Base-by-base conservation (phyloP, 2,888 invertebrate species). In the Noctua janthe region DNA sequence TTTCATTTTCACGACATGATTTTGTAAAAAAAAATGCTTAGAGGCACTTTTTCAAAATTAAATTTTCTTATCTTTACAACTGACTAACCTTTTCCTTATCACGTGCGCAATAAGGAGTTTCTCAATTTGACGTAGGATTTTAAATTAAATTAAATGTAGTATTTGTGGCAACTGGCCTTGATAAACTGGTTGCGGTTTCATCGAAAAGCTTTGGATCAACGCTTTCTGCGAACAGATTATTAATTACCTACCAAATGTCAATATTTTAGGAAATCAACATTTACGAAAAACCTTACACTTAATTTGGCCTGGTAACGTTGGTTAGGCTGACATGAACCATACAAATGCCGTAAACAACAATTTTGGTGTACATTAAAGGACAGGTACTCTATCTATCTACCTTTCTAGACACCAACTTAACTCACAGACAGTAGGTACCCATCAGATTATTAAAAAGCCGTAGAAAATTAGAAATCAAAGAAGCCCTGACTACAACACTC, bases 21-120 rank as follows among this genome's bases (percentile, higher is more conserved):
- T 90, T 90, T 87, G 81, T 83, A 59, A 86, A 90, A 39, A 39
- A 92, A 93, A 92, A 86, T 90, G 92, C 91, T 82, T 79, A 76
- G 82, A 76, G 82, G 91, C 91, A 91, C 90, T 92, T 62, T 92
- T 92, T 90, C 75, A 89, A 93, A 94, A 94, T 94, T 92, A 90
- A 92, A 84, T 92, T 92, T 91, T 77, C 92, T 92, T 92, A 93
- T 92, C 92, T 92, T 87, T 90, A 82, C 89, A 88, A 90, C 90
- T 87, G 89, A 84, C 89, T 85, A 88, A 88, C 88, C 85, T 91
- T 90, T 88, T 86, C 79, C 87, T 87, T 87, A 87, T 87, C 88
- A 88, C 87, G 84, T 83, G 83, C 83, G 81, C 87, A 82, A 82
- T 86, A 80, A 78, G 82, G 80, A 82, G 82, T 84, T 86, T 82